Base-by-base conservation (phyloP, 53 echinoderm and acorn worm genomes). In the Antedon mediterranea region DNA sequence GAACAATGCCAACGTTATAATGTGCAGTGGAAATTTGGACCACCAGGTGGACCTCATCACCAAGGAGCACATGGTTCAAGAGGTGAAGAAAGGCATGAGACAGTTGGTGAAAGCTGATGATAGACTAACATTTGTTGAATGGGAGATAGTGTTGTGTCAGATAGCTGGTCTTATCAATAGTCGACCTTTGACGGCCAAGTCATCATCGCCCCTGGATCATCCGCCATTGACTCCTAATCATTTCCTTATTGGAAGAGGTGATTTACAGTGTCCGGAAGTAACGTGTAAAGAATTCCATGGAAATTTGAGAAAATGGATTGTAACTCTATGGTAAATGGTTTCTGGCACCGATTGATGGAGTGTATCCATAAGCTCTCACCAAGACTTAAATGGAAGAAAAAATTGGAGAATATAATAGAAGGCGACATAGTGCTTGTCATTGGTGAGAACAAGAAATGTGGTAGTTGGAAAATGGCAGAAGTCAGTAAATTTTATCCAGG, bases 161-260 rank as follows among this genome's bases (percentile, higher is more conserved):
- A 88, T 88, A 43, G 78, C 88, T 30, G 91, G 83, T 31, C 85
- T 90, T 71, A 82, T 90, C 83, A 90, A 90, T 76, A 80, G 83
- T 57, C 79, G 90, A 72, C 87, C 87, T 9, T 43, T 90, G 72
- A 87, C 87, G 14, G 87, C 74, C 43, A 84, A 79, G 81, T 90
- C 88, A 26, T 90, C 88, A 20, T 90, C 91, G 74, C 88, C 88
- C 43, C 71, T 88, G 32, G 85, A 90, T 27, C 78, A 88, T 74
- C 91, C 82, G 71, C 91, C 91, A 8, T n/a, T 90, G 78, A 90
- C 91, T 4, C 88, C 85, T 31, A 90, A 90, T 75, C 91, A 87
- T 73, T 85, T 90, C 85, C 43, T 86, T 73, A 78, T 41, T 32
- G 84, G 84, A 29, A 72, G 84, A 71, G 84, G 84, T 29, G 78